These are phyloP conservation scores for Trichacis sp. DNA, from an alignment of 2,888 invertebrate genomes.

Conservation along the genomic window DNA sequence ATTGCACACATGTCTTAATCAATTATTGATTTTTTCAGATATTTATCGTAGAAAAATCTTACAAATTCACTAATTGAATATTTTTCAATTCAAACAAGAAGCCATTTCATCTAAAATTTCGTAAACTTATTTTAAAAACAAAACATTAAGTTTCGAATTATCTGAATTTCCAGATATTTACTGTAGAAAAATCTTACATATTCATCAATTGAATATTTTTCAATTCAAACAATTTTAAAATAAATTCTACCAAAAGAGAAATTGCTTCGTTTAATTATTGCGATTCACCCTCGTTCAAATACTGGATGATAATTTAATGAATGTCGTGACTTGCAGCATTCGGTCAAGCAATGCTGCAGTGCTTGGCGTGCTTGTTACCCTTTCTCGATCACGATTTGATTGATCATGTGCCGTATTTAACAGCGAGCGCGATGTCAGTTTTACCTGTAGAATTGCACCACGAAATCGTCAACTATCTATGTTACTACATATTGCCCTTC, in stretches of 20 bases:
- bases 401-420: slow-evolving; percentile 93
- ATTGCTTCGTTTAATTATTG: neutral
- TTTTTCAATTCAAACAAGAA: neutral
- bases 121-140: no score
- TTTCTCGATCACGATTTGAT: slow-evolving; percentile 97
- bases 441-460: slow-evolving; percentile 92
- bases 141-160: no score
- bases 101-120: neutral
- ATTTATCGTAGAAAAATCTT: no score
- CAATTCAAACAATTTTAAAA: slow-evolving; percentile 8
- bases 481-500: slow-evolving; percentile 96
- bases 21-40: no score
- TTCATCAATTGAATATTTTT: no score
- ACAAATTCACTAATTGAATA: no score
- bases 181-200: no score
- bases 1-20: no score
- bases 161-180: no score
- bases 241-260: slow-evolving; percentile 22
- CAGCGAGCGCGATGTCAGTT: slow-evolving; percentile 93
- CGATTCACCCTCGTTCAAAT: slow-evolving; percentile 5
- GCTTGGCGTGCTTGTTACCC: slow-evolving; percentile 93
- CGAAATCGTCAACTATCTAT: slow-evolving; percentile 93
- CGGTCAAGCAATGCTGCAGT: slow-evolving; percentile 93
- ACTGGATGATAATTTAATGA: slow-evolving; percentile 10
- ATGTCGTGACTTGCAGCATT: slow-evolving; percentile 76